A percentile compares a stretch with the other conserved stretches of the same genome.
phyloP scores from a whole-genome alignment of 37 sponge, comb jelly and placozoan genomes.

The Amphimedon queenslandica region DNA sequence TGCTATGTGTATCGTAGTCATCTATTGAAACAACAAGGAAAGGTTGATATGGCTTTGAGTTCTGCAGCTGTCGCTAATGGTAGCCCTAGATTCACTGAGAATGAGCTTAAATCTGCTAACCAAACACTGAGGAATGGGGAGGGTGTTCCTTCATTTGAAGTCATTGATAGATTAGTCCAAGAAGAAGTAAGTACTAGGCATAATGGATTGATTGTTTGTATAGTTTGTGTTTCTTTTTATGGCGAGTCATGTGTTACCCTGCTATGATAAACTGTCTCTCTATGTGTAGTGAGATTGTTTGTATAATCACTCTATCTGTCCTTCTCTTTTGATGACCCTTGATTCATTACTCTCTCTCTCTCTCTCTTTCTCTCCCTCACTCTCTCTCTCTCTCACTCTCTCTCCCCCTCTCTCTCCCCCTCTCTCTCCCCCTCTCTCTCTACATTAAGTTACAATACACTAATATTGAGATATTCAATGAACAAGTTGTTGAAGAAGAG shows the following conservation, averaged over 20 bases:
- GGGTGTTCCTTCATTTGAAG: conserved; percentile 56
- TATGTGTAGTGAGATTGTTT: too few species aligned
- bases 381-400: background rate
- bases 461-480: conserved; percentile 52
- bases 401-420: background rate
- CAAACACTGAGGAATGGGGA: conserved; percentile 14
- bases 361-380: background rate
- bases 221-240: too few species aligned
- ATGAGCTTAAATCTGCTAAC: conserved; percentile 16
- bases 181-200: conserved; percentile 65
- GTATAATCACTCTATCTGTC: background rate
- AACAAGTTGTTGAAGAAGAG: conserved; percentile 26
- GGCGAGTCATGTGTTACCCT: too few species aligned
- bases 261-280: too few species aligned
- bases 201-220: too few species aligned
- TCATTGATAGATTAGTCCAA: conserved; percentile 60
- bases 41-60: background rate
- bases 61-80: conserved; percentile 41
- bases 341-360: background rate
- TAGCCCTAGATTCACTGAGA: conserved; percentile 37
- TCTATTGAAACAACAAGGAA: conserved; percentile 37
- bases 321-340: background rate
- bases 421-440: background rate
- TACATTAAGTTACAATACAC: conserved; percentile 55
- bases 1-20: conserved; percentile 31